Conservation (phyloP, 2,888 invertebrate species). For the Rugalucina vietnamica region DNA sequence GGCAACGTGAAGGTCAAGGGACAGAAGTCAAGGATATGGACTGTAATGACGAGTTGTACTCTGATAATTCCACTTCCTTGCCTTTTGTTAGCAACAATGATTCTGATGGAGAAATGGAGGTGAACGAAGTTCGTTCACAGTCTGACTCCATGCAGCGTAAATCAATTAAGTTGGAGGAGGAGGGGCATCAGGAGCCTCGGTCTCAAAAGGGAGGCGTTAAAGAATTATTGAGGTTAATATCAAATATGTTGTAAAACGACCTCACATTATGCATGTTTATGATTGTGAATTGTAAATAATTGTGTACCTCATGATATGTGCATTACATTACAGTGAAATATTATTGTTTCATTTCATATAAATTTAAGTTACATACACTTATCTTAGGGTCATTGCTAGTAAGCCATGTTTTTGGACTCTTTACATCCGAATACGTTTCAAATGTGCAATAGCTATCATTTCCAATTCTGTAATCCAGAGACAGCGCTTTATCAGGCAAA, state of each 20-base stretch:
- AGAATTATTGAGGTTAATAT: not conserved
- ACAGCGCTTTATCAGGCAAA: no score
- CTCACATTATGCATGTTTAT: not conserved
- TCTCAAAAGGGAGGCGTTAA: not conserved
- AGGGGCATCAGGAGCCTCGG: not conserved
- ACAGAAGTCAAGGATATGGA: not conserved
- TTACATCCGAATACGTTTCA: constrained; percentile 12
- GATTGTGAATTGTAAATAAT: not conserved
- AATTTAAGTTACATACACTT: not conserved
- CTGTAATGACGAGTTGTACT: not conserved
- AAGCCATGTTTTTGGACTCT: not conserved
- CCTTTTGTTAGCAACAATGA: not conserved
- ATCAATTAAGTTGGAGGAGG: not conserved
- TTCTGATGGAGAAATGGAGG: not conserved
- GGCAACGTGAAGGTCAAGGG: not conserved
- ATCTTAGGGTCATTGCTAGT: not conserved
- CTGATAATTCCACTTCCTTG: not conserved
- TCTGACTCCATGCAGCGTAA: no score
- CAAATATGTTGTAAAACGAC: constrained; percentile 15
- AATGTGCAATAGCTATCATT: no score
- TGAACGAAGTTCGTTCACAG: not conserved
- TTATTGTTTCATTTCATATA: not conserved
- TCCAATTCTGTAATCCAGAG: no score
- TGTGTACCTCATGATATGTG: not conserved
- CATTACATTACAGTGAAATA: not conserved